Evolutionary conservation across 1,140 invertebrate genomes (phyloP).

Genomic region (Dendroctonus valens): DNA sequence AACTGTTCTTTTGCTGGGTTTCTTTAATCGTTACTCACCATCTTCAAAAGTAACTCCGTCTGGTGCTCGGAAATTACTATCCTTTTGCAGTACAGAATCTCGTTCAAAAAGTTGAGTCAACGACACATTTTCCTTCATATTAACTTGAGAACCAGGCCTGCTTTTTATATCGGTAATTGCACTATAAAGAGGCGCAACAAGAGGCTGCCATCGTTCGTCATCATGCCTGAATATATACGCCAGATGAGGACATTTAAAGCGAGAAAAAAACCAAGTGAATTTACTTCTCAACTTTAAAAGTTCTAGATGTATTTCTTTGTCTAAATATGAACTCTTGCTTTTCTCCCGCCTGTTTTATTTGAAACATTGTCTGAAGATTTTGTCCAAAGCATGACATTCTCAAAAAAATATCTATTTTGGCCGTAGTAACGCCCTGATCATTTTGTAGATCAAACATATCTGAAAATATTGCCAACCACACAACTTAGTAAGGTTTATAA

Average conservation of each 20-base stretch:
- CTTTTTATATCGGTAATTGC: constrained; percentile 8
- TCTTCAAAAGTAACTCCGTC: not conserved
- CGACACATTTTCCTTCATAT: constrained; percentile 24
- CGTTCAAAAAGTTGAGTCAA: constrained; percentile 22
- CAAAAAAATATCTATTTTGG: constrained; percentile 37
- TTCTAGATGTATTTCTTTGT: constrained; percentile 33
- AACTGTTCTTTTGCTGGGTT: not conserved
- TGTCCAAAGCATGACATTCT: constrained; percentile 42
- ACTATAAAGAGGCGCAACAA: constrained; percentile 18
- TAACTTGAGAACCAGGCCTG: constrained; percentile 3
- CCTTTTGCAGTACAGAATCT: not conserved
- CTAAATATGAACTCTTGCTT: constrained; percentile 37
- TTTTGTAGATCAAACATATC: constrained; percentile 8
- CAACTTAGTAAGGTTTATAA: constrained; percentile 1
- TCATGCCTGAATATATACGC: constrained; percentile 5
- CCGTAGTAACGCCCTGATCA: constrained; percentile 16
- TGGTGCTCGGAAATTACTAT: not conserved
- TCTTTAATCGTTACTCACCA: too few species aligned
- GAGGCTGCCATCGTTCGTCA: constrained; percentile 17
- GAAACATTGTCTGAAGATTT: constrained; percentile 42
- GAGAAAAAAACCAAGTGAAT: not conserved
- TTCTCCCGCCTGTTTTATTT: constrained; percentile 21
- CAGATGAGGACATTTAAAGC: not conserved
- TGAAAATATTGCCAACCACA: constrained; percentile 10
- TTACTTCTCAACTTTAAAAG: constrained; percentile 43